phyloP scores from a whole-genome alignment of 2,113 vertebrate species.

The Hassar affinis region DNA sequence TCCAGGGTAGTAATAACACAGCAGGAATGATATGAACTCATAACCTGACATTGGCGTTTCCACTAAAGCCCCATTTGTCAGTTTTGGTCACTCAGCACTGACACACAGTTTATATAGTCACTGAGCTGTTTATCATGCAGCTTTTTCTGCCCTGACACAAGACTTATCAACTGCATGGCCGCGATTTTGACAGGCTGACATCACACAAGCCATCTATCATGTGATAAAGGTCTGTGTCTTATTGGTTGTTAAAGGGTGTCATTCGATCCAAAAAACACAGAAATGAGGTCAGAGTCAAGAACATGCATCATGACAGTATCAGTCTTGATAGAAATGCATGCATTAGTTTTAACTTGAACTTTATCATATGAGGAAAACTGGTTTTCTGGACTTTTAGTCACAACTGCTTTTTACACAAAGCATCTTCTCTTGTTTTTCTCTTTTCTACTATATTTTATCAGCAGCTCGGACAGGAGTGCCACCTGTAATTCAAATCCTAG shows the following conservation, averaged over 20 bases:
- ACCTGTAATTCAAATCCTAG: neutral
- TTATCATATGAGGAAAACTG: neutral
- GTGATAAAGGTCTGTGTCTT: constrained; percentile 2
- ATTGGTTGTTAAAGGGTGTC: constrained; percentile 21
- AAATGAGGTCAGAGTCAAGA: constrained; percentile 15
- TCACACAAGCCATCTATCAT: constrained; percentile 26
- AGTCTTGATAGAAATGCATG: neutral
- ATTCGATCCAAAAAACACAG: neutral
- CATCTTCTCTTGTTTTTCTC: neutral
- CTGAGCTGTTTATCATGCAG: constrained; percentile 26
- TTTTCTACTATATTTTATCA: neutral
- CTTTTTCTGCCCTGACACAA: constrained; percentile 23
- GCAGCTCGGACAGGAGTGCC: neutral
- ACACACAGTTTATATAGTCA: constrained; percentile 32
- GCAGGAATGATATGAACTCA: constrained; percentile 5
- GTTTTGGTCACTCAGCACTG: constrained; percentile 28
- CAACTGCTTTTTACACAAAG: neutral
- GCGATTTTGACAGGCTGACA: constrained; percentile 25
- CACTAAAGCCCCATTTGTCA: constrained; percentile 20
- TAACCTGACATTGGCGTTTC: constrained; percentile 10
- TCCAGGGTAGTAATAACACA: constrained; percentile 1
- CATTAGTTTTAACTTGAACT: neutral
- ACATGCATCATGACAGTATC: neutral
- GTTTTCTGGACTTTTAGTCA: neutral
- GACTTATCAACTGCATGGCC: constrained; percentile 24